Percentiles rank a stretch among this genome's conserved stretches.
Evolutionary conservation across 2,888 invertebrate species (phyloP).

Genomic region (Mellilla xanthometata): DNA sequence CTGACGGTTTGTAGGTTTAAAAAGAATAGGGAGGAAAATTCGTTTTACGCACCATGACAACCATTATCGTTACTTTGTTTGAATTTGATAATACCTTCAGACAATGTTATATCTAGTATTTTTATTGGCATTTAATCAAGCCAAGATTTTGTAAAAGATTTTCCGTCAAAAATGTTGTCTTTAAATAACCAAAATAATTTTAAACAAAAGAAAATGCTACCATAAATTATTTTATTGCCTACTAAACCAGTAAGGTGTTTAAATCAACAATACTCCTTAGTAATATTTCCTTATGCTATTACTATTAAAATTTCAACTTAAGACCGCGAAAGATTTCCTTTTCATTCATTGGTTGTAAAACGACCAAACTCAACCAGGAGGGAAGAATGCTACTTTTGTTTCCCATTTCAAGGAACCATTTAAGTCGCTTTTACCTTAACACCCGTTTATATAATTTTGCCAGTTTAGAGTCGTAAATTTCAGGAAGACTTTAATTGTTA

Average conservation of each 20-base stretch:
- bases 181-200: no score
- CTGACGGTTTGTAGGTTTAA: constrained; percentile 79
- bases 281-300: constrained; percentile 74
- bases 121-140: no score
- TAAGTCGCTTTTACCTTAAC: constrained; percentile 61
- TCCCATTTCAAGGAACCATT: constrained; percentile 69
- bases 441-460: constrained; percentile 76
- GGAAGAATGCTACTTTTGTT: constrained; percentile 74
- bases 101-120: no score
- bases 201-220: constrained; percentile 35
- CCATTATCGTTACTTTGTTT: constrained; percentile 74
- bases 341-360: constrained; percentile 55
- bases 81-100: no score
- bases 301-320: constrained; percentile 78
- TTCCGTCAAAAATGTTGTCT: no score
- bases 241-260: constrained; percentile 52
- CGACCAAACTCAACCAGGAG: constrained; percentile 56
- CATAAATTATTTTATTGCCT: constrained; percentile 39
- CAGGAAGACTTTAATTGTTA: constrained; percentile 80
- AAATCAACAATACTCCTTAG: constrained; percentile 71
- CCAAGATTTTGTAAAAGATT: no score
- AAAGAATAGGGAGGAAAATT: constrained; percentile 76
- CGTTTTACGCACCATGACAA: constrained; percentile 73
- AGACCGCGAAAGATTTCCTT: constrained; percentile 53
- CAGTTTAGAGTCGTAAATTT: constrained; percentile 81